A percentile compares a stretch with the other conserved stretches of the same genome.
phyloP scores from a whole-genome alignment of 1,140 invertebrate genomes.

The Sycophila sp. region DNA sequence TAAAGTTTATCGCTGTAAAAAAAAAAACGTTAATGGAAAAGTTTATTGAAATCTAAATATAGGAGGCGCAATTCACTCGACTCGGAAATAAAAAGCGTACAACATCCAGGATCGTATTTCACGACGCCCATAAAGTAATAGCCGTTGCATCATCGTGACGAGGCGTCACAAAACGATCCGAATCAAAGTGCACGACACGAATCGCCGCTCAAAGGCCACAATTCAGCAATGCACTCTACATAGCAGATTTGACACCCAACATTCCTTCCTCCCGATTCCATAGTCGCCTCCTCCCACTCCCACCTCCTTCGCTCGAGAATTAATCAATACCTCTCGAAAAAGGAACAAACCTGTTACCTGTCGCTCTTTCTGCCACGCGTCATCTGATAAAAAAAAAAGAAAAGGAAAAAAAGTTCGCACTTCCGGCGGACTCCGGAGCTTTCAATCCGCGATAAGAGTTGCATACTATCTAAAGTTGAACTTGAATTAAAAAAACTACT shows the following conservation, averaged over 20 bases:
- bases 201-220: neutral
- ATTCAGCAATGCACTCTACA: neutral
- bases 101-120: slow-evolving; percentile 13
- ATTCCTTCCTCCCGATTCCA: neutral
- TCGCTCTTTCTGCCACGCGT: too few relatives aligned
- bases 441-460: too few relatives aligned
- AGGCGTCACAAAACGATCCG: slow-evolving; percentile 3
- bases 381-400: too few relatives aligned
- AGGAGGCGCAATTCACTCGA: neutral
- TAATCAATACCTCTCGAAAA: too few relatives aligned
- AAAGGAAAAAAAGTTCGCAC: too few relatives aligned
- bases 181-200: slow-evolving; percentile 12
- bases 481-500: too few relatives aligned
- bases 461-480: too few relatives aligned
- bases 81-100: neutral
- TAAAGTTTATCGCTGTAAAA: neutral
- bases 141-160: neutral
- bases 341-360: too few relatives aligned
- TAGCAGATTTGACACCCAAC: too few relatives aligned
- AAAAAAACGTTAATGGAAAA: neutral
- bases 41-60: neutral
- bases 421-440: too few relatives aligned
- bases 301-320: too few relatives aligned
- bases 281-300: neutral
- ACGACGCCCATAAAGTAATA: slow-evolving; percentile 7